Evolutionary conservation across 2,888 invertebrate genomes (phyloP).

Genomic region (Drosophila melanosoma): DNA sequence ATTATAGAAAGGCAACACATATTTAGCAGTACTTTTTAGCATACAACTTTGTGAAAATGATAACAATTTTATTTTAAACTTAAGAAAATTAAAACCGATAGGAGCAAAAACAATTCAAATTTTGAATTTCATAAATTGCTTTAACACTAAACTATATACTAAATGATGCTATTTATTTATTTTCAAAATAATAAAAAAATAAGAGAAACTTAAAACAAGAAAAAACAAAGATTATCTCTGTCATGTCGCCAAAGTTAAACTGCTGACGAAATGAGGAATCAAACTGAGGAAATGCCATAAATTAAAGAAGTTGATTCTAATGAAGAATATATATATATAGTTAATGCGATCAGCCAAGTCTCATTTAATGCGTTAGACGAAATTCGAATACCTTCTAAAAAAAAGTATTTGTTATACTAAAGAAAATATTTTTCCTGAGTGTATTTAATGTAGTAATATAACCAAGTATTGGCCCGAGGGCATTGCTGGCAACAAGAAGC

Average conservation of each 20-base stretch:
- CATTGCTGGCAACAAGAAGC: conserved; percentile 31
- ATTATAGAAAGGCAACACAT: neutral
- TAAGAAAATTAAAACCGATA: neutral
- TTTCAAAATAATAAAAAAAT: no score
- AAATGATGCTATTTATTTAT: neutral
- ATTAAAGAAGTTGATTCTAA: neutral
- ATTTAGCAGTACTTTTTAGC: neutral
- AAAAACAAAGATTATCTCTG: neutral
- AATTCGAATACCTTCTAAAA: neutral
- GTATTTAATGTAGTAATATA: conserved; percentile 30
- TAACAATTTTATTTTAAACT: neutral
- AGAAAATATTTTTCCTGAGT: neutral
- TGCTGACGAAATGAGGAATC: no score
- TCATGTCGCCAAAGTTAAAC: no score
- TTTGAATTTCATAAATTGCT: neutral
- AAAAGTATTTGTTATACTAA: neutral
- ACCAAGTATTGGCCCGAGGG: conserved; percentile 36
- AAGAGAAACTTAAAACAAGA: neutral
- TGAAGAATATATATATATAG: neutral
- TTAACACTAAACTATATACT: neutral
- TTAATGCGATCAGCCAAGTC: neutral
- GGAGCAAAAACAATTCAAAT: neutral
- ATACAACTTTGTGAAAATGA: no score
- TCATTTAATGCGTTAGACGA: neutral
- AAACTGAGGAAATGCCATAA: no score